These are phyloP conservation scores for Damaliscus lunatus DNA, from an alignment of 2,113 vertebrate species.

Conservation along the genomic window DNA sequence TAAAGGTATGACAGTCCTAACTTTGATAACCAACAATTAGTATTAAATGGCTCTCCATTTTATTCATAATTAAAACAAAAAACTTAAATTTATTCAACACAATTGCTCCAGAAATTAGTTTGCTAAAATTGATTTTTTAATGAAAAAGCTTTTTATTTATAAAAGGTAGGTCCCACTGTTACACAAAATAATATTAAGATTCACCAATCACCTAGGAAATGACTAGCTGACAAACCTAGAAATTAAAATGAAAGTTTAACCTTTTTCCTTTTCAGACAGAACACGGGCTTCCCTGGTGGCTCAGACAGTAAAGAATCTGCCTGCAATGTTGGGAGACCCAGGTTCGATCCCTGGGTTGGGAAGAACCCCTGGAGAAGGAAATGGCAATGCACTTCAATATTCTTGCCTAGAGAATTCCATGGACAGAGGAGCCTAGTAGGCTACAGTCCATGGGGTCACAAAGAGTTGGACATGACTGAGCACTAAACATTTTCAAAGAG, in stretches of 20 bases:
- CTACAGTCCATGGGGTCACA: background rate
- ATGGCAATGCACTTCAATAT: background rate
- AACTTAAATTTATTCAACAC: background rate
- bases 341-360: background rate
- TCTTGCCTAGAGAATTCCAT: background rate
- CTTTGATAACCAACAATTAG: background rate
- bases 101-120: background rate
- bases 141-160: slow-evolving; percentile 34
- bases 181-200: background rate
- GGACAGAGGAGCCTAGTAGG: background rate
- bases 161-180: background rate
- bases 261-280: background rate
- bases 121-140: background rate
- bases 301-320: background rate
- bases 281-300: background rate
- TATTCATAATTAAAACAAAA: background rate
- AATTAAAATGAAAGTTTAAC: background rate
- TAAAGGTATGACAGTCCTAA: background rate
- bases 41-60: background rate
- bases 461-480: background rate
- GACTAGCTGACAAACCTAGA: background rate
- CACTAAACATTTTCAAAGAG: background rate
- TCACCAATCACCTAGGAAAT: background rate
- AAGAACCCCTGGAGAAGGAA: background rate
- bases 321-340: background rate